These are phyloP conservation scores for Rhadina sibilatrix DNA, from an alignment of 2,113 vertebrate species.

Conservation along the genomic window DNA sequence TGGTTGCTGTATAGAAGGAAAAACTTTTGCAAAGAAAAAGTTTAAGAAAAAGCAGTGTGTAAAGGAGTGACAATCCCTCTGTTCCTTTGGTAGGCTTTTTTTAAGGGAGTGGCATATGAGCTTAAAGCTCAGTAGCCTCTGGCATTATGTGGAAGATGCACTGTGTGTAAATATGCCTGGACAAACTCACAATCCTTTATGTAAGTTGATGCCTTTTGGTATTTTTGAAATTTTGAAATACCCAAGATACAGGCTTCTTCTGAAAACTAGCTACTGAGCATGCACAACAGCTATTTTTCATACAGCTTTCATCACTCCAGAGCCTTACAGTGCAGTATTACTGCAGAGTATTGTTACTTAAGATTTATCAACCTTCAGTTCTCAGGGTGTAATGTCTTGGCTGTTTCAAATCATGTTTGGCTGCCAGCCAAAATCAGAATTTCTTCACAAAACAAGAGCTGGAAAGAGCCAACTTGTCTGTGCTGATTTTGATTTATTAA, in stretches of 20 bases:
- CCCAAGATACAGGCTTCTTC: slow-evolving; percentile 21
- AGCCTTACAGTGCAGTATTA: slow-evolving; percentile 56
- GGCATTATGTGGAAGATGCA: background rate
- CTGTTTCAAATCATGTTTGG: slow-evolving; percentile 56
- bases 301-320: slow-evolving; percentile 62
- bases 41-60: background rate
- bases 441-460: slow-evolving; percentile 62
- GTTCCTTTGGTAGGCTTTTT: background rate
- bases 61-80: background rate
- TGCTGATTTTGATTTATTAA: slow-evolving; percentile 46
- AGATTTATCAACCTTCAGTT: slow-evolving; percentile 60
- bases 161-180: background rate
- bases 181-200: background rate
- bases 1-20: background rate
- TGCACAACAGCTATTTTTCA: slow-evolving; percentile 60
- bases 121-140: slow-evolving; percentile 2
- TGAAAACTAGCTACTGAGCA: slow-evolving; percentile 38
- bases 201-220: slow-evolving; percentile 47
- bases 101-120: background rate
- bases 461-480: slow-evolving; percentile 51
- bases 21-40: background rate
- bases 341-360: slow-evolving; percentile 61
- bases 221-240: slow-evolving; percentile 49
- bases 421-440: slow-evolving; percentile 57
- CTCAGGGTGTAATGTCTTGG: slow-evolving; percentile 58